These are phyloP conservation scores for Vireo griseus DNA, from an alignment of 2,797 vertebrate genomes.

Conservation along the genomic window DNA sequence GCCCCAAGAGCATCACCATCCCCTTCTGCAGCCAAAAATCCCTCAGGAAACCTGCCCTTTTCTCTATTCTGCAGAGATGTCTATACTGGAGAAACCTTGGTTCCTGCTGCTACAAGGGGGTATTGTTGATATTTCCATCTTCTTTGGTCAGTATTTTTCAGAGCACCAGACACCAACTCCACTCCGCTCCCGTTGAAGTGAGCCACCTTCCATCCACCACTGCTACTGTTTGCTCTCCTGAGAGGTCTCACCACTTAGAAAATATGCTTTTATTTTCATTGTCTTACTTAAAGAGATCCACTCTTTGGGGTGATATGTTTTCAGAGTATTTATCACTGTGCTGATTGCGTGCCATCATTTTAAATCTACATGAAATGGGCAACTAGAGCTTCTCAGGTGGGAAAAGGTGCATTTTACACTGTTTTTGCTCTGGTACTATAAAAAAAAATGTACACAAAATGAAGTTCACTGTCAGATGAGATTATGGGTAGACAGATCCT, in stretches of 20 bases:
- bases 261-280: not conserved
- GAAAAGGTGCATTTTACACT: not conserved
- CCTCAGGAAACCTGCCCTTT: not conserved
- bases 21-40: not conserved
- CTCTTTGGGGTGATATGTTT: not conserved
- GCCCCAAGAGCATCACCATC: not conserved
- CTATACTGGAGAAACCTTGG: not conserved
- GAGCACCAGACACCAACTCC: not conserved
- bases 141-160: not conserved
- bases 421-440: not conserved
- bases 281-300: not conserved
- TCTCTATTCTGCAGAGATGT: not conserved
- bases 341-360: not conserved
- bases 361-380: not conserved
- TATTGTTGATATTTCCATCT: not conserved
- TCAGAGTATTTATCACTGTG: not conserved
- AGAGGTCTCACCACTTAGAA: not conserved
- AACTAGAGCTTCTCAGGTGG: not conserved
- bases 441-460: not conserved
- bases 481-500: not conserved
- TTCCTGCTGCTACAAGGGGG: not conserved
- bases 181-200: accelerated
- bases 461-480: not conserved
- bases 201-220: not conserved
- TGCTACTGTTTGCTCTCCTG: not conserved